A percentile compares a stretch with the other conserved stretches of the same genome.
phyloP scores from a whole-genome alignment of 1,140 invertebrate species.

The Microvelia longipes region DNA sequence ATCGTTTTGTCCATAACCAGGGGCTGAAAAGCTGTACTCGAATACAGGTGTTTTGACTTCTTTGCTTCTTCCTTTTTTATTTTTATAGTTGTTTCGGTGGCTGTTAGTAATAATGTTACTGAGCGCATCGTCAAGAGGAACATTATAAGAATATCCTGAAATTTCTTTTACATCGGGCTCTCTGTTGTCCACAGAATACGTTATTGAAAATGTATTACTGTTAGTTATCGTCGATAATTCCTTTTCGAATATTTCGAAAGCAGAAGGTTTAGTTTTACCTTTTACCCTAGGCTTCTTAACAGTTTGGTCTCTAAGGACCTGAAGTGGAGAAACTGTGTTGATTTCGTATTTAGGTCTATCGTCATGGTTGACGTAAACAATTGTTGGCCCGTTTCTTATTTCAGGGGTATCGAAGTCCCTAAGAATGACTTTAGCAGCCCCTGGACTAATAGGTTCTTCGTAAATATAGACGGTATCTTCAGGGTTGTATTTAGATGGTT shows the following conservation, averaged over 20 bases:
- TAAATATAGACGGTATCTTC: conserved; percentile 25
- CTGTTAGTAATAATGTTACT: not conserved
- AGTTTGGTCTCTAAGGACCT: not conserved
- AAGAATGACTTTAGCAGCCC: conserved; percentile 11
- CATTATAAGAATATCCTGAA: not conserved
- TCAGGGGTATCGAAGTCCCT: not conserved
- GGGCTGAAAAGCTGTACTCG: conserved; percentile 24
- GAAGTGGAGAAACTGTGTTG: not conserved
- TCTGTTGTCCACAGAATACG: not conserved
- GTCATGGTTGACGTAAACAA: not conserved
- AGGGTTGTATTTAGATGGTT: not conserved
- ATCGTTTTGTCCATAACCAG: conserved; percentile 19
- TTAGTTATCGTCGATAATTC: conserved; percentile 5
- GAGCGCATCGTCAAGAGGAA: not conserved
- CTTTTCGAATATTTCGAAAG: not conserved
- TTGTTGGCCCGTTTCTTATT: not conserved
- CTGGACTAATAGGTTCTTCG: conserved; percentile 23
- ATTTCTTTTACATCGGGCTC: not conserved
- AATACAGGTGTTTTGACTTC: conserved; percentile 22
- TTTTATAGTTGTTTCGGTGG: conserved; percentile 3
- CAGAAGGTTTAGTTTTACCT: not conserved
- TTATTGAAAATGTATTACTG: not conserved
- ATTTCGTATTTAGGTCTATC: conserved; percentile 5
- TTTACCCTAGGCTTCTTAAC: not conserved
- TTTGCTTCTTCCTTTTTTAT: not conserved